Evolutionary conservation across 2,797 vertebrate species (phyloP).

Genomic region (Alcedo quadribrachys): DNA sequence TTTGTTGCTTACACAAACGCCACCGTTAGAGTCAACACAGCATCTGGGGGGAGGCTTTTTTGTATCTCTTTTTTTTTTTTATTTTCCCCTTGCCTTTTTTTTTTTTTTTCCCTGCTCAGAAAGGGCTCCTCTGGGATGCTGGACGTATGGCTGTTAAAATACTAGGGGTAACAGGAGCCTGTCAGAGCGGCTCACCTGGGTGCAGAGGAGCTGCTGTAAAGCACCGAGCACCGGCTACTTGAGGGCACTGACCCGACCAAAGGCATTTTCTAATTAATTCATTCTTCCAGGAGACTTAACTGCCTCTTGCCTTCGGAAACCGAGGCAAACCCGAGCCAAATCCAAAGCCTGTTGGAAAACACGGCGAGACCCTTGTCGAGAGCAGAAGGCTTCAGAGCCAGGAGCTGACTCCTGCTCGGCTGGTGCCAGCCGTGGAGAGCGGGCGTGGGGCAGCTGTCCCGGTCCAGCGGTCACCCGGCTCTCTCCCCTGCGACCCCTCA

Average conservation of each 20-base stretch:
- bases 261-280: slow-evolving; percentile 67
- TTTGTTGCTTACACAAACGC: slow-evolving; percentile 73
- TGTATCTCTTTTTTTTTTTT: neutral
- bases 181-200: neutral
- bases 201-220: neutral
- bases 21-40: slow-evolving; percentile 56
- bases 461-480: accelerated
- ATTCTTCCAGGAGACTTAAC: slow-evolving; percentile 61
- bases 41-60: slow-evolving; percentile 35
- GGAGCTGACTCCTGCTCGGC: neutral
- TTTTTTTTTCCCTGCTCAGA: neutral
- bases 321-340: slow-evolving; percentile 33
- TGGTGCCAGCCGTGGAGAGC: neutral
- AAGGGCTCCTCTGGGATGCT: slow-evolving; percentile 8
- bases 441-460: accelerated
- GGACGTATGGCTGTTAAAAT: neutral
- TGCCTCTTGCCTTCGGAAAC: slow-evolving; percentile 62
- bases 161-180: neutral
- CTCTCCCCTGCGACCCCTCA: accelerated
- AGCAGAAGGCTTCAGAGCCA: neutral
- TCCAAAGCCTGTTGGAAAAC: slow-evolving; percentile 28
- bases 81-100: neutral
- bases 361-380: neutral
- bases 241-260: slow-evolving; percentile 58
- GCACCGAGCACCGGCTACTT: neutral